Evolutionary conservation across 37 sponge, comb jelly and placozoan genomes (phyloP).

Genomic region (Beroe ovata): DNA sequence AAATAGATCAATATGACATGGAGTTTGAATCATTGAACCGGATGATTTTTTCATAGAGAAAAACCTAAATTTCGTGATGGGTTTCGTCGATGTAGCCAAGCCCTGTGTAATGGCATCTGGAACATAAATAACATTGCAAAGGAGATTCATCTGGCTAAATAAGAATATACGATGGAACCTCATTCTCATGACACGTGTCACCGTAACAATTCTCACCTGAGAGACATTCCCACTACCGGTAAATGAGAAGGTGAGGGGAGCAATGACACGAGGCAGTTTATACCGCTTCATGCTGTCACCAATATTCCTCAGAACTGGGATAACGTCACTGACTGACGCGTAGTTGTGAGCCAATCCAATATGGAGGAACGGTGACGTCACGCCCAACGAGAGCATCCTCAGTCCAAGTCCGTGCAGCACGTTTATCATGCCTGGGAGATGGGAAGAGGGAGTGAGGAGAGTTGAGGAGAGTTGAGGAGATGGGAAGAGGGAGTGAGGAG

Average conservation of each 20-base stretch:
- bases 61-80: too few species aligned
- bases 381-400: slow-evolving; percentile 83
- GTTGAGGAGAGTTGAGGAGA: not conserved
- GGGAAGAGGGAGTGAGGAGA: not conserved
- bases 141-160: not conserved
- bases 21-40: too few species aligned
- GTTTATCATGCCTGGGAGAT: slow-evolving; percentile 77
- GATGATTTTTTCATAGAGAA: too few species aligned
- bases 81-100: too few species aligned
- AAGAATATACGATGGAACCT: not conserved
- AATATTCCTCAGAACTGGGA: slow-evolving; percentile 78
- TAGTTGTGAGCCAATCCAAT: slow-evolving; percentile 94
- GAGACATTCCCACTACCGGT: slow-evolving; percentile 95
- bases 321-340: slow-evolving; percentile 74
- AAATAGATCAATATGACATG: too few species aligned
- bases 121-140: not conserved
- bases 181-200: too few species aligned
- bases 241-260: slow-evolving; percentile 89
- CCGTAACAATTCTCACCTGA: too few species aligned
- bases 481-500: too few species aligned
- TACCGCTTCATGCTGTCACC: slow-evolving; percentile 81
- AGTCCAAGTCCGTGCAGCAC: slow-evolving; percentile 93
- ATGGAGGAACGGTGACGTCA: slow-evolving; percentile 89
- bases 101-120: not conserved
- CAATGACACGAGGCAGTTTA: slow-evolving; percentile 72